Evolutionary conservation across 2,888 invertebrate species (phyloP).

Genomic region (Sphaerophoria taeniata): DNA sequence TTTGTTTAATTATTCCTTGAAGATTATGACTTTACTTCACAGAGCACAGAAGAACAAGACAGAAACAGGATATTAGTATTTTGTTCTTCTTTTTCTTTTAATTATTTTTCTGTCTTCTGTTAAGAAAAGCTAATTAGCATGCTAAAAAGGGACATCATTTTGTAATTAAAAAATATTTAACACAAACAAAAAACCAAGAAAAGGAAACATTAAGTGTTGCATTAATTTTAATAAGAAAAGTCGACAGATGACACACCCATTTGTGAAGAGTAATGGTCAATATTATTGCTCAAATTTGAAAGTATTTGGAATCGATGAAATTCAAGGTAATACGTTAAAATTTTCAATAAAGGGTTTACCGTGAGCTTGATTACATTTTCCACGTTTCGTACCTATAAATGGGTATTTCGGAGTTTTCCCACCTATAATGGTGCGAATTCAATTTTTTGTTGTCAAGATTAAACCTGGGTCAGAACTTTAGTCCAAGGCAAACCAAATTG

Average conservation of each 20-base stretch:
- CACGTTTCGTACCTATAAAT: no score
- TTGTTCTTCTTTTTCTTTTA: neutral
- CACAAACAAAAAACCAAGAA: neutral
- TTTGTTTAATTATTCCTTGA: conserved; percentile 8
- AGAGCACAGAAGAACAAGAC: neutral
- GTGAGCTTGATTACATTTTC: no score
- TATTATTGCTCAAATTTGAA: conserved; percentile 1
- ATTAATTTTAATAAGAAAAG: conserved; percentile 18
- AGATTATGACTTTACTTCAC: neutral
- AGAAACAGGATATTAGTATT: neutral
- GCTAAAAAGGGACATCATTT: conserved; percentile 36
- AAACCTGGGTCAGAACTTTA: no score
- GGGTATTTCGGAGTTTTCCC: no score
- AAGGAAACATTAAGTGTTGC: conserved; percentile 9
- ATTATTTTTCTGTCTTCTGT: no score
- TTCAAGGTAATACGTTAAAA: no score
- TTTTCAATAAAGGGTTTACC: no score
- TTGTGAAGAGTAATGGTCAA: neutral
- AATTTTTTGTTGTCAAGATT: no score
- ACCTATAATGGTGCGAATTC: no score
- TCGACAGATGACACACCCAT: conserved; percentile 16
- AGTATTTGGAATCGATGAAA: neutral
- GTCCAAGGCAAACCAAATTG: no score
- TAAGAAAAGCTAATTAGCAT: conserved; percentile 43
- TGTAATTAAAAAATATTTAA: conserved; percentile 24